Percentiles rank a stretch among this genome's conserved stretches.
Conservation (phyloP, 2,797 vertebrate genomes). For the Enteromius thamalakanensis region DNA sequence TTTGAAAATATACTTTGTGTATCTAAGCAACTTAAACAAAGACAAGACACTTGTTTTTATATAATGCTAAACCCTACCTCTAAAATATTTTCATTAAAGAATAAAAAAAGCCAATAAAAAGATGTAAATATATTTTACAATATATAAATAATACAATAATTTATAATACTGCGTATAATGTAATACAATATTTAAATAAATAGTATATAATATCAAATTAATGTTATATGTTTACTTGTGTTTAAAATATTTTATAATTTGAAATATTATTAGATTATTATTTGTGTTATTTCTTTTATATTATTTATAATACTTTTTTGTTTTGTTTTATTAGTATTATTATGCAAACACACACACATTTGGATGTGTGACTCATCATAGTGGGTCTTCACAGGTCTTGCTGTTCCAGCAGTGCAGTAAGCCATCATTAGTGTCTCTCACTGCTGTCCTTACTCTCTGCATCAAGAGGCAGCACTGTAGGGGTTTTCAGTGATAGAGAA, state of each 20-base stretch:
- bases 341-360: not conserved
- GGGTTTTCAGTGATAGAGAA: conserved; percentile 17
- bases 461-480: conserved; percentile 4
- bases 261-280: not conserved
- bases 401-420: conserved; percentile 40
- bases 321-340: not conserved
- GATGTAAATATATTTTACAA: not conserved
- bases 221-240: not conserved
- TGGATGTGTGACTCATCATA: conserved; percentile 48
- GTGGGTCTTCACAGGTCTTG: conserved; percentile 19
- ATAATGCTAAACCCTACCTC: not conserved
- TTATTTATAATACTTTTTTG: not conserved
- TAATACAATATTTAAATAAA: not conserved
- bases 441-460: conserved; percentile 12
- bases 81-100: not conserved
- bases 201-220: not conserved
- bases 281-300: not conserved
- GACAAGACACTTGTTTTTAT: not conserved
- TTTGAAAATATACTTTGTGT: not conserved
- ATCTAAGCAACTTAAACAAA: not conserved
- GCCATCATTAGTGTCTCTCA: conserved; percentile 48
- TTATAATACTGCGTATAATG: not conserved
- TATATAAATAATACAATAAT: not conserved
- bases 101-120: not conserved
- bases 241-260: not conserved